Evolutionary conservation across 2,797 vertebrate genomes (phyloP).

Genomic region (Florisuga fusca): DNA sequence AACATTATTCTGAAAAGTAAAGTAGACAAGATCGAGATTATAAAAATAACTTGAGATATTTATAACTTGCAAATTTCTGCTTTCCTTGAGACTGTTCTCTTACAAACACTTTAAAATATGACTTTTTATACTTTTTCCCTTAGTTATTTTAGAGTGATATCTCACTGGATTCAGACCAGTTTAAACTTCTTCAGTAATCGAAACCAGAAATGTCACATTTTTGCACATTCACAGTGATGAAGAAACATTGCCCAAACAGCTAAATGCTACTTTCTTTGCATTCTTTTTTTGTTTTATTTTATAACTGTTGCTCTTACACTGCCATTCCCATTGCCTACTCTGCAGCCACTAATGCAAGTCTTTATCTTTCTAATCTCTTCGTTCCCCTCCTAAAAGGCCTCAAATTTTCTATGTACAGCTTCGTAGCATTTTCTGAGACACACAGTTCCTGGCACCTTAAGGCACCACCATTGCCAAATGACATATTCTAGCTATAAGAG

Average conservation of each 20-base stretch:
- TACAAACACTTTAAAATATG: background rate
- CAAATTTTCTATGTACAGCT: background rate
- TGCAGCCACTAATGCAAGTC: background rate
- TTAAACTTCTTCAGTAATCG: background rate
- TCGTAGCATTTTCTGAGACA: fast-evolving
- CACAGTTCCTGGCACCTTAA: background rate
- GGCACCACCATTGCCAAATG: fast-evolving
- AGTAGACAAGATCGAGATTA: background rate
- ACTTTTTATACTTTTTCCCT: background rate
- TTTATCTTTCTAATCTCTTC: background rate
- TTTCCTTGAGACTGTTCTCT: background rate
- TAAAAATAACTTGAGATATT: background rate
- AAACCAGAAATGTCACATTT: background rate
- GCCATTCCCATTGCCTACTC: background rate
- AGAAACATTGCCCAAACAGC: background rate
- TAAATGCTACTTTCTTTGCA: background rate
- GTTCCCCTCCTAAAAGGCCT: background rate
- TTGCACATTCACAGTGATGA: background rate
- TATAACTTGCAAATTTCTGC: background rate
- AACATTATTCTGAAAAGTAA: background rate
- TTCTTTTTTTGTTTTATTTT: fast-evolving
- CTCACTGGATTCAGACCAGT: background rate
- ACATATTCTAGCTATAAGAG: background rate
- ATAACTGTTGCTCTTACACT: background rate
- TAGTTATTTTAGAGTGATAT: background rate